Conservation (phyloP, 2,888 invertebrate species). For the Tholera decimalis region DNA sequence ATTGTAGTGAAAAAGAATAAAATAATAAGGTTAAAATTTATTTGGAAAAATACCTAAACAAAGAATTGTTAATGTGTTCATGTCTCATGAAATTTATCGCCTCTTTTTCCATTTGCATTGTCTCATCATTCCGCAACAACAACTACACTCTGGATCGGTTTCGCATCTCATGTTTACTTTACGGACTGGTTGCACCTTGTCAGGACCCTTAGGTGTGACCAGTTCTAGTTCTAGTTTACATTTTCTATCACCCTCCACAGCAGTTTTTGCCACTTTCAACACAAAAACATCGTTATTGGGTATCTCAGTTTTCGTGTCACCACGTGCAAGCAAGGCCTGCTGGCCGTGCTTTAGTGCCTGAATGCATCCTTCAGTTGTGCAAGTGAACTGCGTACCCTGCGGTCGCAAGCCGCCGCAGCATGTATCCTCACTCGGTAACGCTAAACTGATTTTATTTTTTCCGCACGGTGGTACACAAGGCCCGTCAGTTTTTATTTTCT, state of each 20-base stretch:
- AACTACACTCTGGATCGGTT: conserved; percentile 83
- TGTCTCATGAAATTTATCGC: conserved; percentile 41
- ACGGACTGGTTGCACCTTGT: conserved; percentile 88
- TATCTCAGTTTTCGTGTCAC: conserved; percentile 81
- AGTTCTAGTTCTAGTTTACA: conserved; percentile 93
- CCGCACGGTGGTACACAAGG: conserved; percentile 83
- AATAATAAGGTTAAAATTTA: conserved; percentile 16
- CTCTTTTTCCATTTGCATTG: conserved; percentile 72
- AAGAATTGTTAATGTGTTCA: not conserved
- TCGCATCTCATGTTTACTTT: conserved; percentile 79
- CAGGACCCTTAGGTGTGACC: conserved; percentile 92
- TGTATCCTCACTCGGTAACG: conserved; percentile 79
- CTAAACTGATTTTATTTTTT: conserved; percentile 86
- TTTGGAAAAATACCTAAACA: conserved; percentile 39
- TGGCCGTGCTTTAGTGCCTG: conserved; percentile 81
- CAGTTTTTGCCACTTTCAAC: conserved; percentile 93
- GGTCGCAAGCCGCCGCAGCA: conserved; percentile 81
- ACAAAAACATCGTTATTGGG: conserved; percentile 92
- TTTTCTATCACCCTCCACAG: conserved; percentile 92
- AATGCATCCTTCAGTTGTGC: conserved; percentile 86
- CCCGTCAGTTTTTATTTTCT: conserved; percentile 70
- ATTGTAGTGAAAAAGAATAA: conserved; percentile 18
- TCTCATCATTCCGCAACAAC: conserved; percentile 75
- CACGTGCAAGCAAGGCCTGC: conserved; percentile 75
- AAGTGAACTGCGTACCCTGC: conserved; percentile 85